Base-by-base conservation (phyloP, 2,113 vertebrate species). In the Cariama cristata region DNA sequence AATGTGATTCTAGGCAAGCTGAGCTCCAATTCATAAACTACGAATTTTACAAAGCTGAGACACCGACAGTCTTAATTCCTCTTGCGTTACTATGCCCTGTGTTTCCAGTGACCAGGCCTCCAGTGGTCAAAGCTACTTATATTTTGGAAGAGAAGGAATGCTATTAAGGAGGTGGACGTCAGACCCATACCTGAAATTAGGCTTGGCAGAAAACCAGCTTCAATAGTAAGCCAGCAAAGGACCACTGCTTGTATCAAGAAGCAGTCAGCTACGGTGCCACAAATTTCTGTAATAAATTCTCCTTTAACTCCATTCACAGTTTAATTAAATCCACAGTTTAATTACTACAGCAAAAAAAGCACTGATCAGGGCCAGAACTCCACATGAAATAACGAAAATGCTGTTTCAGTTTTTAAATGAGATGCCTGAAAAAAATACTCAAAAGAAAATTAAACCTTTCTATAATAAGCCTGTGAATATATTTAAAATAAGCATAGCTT, bases 251-350 rank as follows among this genome's bases (percentile, higher is more conserved):
- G 9, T 28, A 82, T 23, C 66, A 77, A 93, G 40, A 28, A 85
- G 32, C 19, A 60, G 21, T n/a, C 33, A 83, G 38, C 42, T 83
- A 82, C 24, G 35, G 12, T 15, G 62, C 30, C 42, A 86, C 33
- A 77, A 32, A 49, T 58, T 83, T 85, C 66, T 58, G 45, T 49
- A 66, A 92, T 77, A 77, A 90, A 62, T 66, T 53, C 27, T 88
- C 64, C 60, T 92, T 80, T 69, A 92, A 83, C 19, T 90, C 28
- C 8, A 23, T 80, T 86, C 67, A 53, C 35, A 42, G 38, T 69
- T 95, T 82, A 94, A 93, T 88, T 96, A 93, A 94, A 95, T 47
- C n/a, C 33, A 52, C 20, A 24, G 15, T 64, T 96, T 90, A 95
- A 96, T 93, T 92, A 82, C 40, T 55, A 30, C 11, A 44, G 33